phyloP scores from a whole-genome alignment of 2,888 invertebrate genomes.

The Tetropium fuscum region DNA sequence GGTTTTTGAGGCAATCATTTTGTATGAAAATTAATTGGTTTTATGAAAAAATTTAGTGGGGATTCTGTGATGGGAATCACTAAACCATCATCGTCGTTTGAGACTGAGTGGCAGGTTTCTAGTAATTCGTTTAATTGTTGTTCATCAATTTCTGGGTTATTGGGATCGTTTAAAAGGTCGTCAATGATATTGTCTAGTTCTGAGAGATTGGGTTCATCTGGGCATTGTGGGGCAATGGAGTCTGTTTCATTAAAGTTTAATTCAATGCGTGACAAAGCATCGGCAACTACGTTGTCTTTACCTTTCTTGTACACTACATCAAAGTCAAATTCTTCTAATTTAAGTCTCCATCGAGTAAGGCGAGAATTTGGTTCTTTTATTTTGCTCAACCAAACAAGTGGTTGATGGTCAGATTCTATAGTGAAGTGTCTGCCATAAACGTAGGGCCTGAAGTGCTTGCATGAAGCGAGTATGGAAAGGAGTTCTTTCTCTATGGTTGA shows the following conservation, averaged over 20 bases:
- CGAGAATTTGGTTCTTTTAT: neutral
- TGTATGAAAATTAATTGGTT: too few relatives aligned
- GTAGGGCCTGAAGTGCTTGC: neutral
- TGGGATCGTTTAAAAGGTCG: neutral
- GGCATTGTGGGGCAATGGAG: neutral
- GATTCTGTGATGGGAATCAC: too few relatives aligned
- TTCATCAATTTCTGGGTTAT: neutral
- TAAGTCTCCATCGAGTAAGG: too few relatives aligned
- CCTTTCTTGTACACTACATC: neutral
- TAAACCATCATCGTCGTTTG: too few relatives aligned
- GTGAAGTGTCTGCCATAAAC: neutral
- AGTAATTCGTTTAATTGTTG: neutral
- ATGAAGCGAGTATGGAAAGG: neutral
- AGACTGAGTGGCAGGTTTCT: neutral
- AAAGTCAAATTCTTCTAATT: too few relatives aligned
- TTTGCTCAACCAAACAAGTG: neutral
- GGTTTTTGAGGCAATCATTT: too few relatives aligned
- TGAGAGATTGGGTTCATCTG: neutral
- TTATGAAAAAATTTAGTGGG: neutral
- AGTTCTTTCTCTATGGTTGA: neutral
- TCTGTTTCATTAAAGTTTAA: too few relatives aligned
- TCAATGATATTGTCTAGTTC: neutral
- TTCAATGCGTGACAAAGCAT: neutral
- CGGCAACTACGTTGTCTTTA: neutral
- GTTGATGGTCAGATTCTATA: neutral